phyloP scores from a whole-genome alignment of 2,113 vertebrate genomes.

The Pteropus alecto region DNA sequence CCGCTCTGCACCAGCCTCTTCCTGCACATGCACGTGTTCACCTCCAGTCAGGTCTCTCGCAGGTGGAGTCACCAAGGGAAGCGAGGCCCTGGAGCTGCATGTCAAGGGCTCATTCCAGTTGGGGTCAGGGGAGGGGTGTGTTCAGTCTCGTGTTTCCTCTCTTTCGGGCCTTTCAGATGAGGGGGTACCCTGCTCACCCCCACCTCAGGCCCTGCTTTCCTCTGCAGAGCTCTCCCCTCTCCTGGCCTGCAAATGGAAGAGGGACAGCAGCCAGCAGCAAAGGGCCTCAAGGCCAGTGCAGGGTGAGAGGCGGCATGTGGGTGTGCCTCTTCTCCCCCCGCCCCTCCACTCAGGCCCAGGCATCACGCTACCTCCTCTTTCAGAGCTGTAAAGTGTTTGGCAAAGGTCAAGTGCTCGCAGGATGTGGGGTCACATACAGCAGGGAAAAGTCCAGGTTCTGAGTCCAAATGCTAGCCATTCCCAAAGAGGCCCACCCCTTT shows the following conservation, averaged over 20 bases:
- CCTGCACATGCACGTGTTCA: neutral
- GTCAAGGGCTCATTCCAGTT: neutral
- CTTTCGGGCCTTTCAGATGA: neutral
- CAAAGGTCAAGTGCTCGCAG: neutral
- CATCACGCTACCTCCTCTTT: neutral
- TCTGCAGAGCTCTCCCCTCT: neutral
- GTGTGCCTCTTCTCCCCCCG: neutral
- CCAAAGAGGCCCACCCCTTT: neutral
- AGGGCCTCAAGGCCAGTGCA: neutral
- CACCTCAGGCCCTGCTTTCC: neutral
- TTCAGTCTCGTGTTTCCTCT: neutral
- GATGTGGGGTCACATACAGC: neutral
- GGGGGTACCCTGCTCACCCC: neutral
- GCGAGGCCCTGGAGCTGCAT: neutral
- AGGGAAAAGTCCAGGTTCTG: neutral
- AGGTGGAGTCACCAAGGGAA: neutral
- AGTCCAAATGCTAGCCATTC: neutral
- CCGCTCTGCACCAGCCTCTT: neutral
- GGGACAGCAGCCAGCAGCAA: neutral
- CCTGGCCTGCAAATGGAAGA: neutral
- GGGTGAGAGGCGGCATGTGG: neutral
- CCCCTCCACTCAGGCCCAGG: neutral
- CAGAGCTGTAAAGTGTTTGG: neutral
- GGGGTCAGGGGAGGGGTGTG: neutral
- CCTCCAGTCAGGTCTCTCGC: neutral